A percentile compares a stretch with the other conserved stretches of the same genome.
phyloP scores from a whole-genome alignment of 2,797 vertebrate genomes.

The Cossypha dichroa region DNA sequence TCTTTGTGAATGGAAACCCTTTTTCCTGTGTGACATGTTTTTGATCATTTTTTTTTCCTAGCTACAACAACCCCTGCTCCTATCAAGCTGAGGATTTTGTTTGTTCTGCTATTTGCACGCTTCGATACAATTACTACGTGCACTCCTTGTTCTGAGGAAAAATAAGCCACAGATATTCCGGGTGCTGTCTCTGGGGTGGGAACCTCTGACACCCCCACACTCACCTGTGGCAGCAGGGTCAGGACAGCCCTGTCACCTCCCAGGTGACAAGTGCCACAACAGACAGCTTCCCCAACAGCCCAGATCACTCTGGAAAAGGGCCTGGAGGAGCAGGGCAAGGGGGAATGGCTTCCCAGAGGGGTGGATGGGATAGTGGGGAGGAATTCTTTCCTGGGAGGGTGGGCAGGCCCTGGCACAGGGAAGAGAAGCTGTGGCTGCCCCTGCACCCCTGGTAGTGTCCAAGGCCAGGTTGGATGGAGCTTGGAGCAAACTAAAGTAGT shows the following conservation, averaged over 20 bases:
- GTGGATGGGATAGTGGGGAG: not conserved
- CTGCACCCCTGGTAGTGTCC: not conserved
- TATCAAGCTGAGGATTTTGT: constrained; percentile 54
- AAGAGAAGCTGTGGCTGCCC: not conserved
- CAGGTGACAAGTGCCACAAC: fast-evolving
- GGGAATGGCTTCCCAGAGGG: not conserved
- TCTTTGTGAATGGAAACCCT: constrained; percentile 83
- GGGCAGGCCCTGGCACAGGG: fast-evolving
- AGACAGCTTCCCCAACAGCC: not conserved
- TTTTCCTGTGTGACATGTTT: constrained; percentile 77
- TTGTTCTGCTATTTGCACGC: constrained; percentile 57
- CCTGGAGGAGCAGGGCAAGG: not conserved
- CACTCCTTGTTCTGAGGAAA: not conserved
- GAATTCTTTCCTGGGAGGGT: not conserved
- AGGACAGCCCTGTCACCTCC: not conserved
- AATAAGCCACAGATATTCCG: not conserved
- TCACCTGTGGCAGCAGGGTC: not conserved
- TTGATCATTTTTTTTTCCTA: constrained; percentile 68
- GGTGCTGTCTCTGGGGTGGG: fast-evolving
- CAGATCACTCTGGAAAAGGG: too few species aligned
- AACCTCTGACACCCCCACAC: not conserved
- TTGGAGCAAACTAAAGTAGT: fast-evolving
- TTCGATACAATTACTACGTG: constrained; percentile 9
- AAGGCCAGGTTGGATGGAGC: fast-evolving
- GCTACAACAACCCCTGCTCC: constrained; percentile 52